Conservation (phyloP, 2,113 vertebrate species). For the Penelope pileata region DNA sequence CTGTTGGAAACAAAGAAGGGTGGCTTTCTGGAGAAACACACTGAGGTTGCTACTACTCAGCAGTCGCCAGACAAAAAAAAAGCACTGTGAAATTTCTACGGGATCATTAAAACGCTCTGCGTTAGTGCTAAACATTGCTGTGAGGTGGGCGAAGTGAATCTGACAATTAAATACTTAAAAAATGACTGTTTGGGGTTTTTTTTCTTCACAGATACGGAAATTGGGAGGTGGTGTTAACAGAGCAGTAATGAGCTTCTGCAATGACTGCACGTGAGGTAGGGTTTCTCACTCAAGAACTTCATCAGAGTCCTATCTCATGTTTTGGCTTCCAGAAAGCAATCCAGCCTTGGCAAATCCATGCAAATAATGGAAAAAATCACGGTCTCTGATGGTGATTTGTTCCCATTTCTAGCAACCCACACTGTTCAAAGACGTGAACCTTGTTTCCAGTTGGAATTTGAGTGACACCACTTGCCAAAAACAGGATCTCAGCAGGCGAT, state of each 20-base stretch:
- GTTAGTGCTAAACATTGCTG: neutral
- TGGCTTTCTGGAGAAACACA: neutral
- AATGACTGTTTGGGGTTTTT: neutral
- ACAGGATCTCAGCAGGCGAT: neutral
- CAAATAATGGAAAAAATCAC: neutral
- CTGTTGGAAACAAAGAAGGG: neutral
- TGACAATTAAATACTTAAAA: slow-evolving; percentile 20
- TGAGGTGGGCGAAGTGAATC: slow-evolving; percentile 14
- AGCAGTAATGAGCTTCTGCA: neutral
- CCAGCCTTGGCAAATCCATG: neutral
- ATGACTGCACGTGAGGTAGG: neutral
- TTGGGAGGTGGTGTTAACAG: neutral
- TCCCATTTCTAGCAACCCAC: neutral
- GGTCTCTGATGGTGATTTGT: neutral
- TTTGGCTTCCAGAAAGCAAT: neutral
- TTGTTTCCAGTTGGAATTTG: neutral
- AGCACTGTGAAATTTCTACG: neutral
- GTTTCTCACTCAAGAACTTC: neutral
- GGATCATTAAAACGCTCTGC: neutral
- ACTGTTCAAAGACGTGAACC: neutral
- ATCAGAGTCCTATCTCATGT: neutral
- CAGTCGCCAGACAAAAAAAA: neutral
- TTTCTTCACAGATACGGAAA: neutral
- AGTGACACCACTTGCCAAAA: neutral
- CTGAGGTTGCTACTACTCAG: neutral